phyloP scores from a whole-genome alignment of 2,113 vertebrate genomes.

The Eclectus roratus region DNA sequence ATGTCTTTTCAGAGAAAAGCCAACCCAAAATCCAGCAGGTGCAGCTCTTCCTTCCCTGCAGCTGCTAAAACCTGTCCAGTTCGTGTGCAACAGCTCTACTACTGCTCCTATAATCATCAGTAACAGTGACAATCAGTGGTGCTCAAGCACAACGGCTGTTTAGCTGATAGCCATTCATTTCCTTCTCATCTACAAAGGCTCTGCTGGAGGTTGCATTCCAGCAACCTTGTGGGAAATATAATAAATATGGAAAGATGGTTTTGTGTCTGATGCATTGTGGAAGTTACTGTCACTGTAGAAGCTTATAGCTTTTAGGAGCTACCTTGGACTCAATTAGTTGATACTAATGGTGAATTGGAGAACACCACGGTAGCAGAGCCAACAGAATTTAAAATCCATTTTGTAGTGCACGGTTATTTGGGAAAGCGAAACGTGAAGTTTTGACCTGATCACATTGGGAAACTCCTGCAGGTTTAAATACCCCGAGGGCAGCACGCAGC shows the following conservation, averaged over 20 bases:
- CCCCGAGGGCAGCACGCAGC: background rate
- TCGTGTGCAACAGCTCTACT: background rate
- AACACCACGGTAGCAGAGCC: background rate
- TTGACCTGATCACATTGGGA: rapidly evolving
- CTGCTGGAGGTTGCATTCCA: background rate
- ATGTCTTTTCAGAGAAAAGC: background rate
- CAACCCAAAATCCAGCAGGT: background rate
- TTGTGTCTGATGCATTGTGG: background rate
- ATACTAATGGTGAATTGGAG: background rate
- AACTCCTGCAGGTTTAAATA: background rate
- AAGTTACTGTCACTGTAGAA: background rate
- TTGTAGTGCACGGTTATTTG: rapidly evolving
- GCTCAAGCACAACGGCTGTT: background rate
- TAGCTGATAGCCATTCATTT: background rate
- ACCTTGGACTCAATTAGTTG: background rate
- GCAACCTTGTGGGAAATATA: background rate
- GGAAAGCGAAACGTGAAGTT: background rate
- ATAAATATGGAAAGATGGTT: background rate
- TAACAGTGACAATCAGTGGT: background rate
- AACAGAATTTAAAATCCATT: background rate
- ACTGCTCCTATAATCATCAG: background rate
- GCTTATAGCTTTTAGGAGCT: background rate
- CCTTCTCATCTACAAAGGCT: background rate
- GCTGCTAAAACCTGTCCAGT: background rate
- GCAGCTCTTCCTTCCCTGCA: background rate